Evolutionary conservation across 2,888 invertebrate species (phyloP).

Genomic region (Andrena bicolor): DNA sequence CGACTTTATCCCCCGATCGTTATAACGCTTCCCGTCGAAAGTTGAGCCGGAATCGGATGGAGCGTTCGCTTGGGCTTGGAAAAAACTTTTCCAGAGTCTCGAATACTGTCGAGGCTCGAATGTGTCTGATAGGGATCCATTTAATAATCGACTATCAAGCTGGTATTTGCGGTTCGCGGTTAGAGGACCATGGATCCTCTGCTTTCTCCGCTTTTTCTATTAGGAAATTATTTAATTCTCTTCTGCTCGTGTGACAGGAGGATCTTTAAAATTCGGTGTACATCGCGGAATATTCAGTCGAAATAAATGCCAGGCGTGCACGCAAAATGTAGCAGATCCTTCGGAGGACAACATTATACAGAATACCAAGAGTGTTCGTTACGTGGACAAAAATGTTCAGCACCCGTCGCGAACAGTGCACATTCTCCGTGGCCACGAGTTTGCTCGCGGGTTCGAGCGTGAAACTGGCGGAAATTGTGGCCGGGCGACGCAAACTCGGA

Average conservation of each 20-base stretch:
- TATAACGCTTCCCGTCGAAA: not conserved
- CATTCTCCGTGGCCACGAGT: slow-evolving; percentile 9
- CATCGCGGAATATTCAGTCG: slow-evolving; percentile 1
- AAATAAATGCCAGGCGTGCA: slow-evolving; percentile 7
- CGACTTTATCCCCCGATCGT: slow-evolving; percentile 3
- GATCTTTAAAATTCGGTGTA: slow-evolving; percentile 2
- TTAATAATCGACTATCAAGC: not conserved
- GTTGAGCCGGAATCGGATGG: not conserved
- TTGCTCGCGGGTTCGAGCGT: slow-evolving; percentile 18
- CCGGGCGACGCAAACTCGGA: slow-evolving; percentile 11
- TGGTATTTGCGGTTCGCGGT: not conserved
- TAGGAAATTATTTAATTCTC: slow-evolving; percentile 16
- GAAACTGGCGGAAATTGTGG: slow-evolving; percentile 18
- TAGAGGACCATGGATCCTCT: not conserved
- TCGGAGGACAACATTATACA: slow-evolving; percentile 5
- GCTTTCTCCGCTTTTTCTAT: slow-evolving; percentile 4
- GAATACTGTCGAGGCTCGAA: not conserved
- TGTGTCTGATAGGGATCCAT: not conserved
- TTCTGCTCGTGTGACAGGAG: not conserved
- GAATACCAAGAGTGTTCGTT: slow-evolving; percentile 9
- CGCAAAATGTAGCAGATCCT: slow-evolving; percentile 13
- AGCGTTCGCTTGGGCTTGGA: not conserved
- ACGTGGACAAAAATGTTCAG: slow-evolving; percentile 29
- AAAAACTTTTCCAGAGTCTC: not conserved
- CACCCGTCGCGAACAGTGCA: slow-evolving; percentile 1